Conservation (phyloP, 2,113 vertebrate species). For the Halichoeres trimaculatus region DNA sequence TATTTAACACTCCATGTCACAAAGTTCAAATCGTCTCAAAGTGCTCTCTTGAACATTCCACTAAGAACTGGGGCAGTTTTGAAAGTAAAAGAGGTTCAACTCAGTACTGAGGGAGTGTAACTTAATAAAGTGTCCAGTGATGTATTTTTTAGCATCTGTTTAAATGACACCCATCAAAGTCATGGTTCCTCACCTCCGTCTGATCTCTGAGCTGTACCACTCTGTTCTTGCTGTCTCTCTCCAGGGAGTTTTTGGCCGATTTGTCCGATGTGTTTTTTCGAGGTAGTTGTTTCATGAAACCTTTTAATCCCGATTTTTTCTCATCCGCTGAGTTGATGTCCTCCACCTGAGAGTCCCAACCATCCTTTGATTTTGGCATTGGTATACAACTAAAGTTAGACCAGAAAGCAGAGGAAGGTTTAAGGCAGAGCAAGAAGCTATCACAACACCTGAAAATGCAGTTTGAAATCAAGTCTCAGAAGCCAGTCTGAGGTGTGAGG, state of each 20-base stretch:
- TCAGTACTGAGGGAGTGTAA: no score
- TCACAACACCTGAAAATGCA: no score
- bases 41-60: no score
- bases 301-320: slow-evolving; percentile 76
- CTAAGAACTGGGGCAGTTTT: no score
- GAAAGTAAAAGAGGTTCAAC: no score
- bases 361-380: slow-evolving; percentile 49
- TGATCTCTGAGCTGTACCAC: not conserved
- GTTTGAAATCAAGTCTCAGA: no score
- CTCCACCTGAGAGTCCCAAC: slow-evolving; percentile 60
- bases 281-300: slow-evolving; percentile 72
- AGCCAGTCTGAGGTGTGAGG: no score
- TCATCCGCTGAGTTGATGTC: slow-evolving; percentile 70
- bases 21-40: no score
- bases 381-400: slow-evolving; percentile 13
- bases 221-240: slow-evolving; percentile 20
- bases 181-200: slow-evolving; percentile 34
- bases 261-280: not conserved
- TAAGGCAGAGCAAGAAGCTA: not conserved
- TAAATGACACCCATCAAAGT: no score
- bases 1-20: no score
- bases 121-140: no score
- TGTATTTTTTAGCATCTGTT: no score
- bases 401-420: not conserved
- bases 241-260: slow-evolving; percentile 38